Conservation (phyloP, 2,113 vertebrate genomes). For the Hippolais icterina region DNA sequence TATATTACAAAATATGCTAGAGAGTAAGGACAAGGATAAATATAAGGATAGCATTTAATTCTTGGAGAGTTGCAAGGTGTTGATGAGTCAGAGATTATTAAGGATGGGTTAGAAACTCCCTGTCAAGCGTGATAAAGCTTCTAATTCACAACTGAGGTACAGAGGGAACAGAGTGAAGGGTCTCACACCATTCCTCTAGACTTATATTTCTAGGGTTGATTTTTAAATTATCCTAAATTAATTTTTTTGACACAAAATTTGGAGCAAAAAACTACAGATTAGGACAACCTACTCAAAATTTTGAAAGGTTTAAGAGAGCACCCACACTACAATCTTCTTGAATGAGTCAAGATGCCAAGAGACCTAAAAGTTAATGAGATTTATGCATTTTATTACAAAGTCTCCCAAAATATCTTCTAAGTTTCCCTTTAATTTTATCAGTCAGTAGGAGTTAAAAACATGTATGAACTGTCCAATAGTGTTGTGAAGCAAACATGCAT, state of each 20-base stretch:
- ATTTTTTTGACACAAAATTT: not conserved
- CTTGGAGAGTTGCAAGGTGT: not conserved
- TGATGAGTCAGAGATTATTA: not conserved
- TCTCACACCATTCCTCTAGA: not conserved
- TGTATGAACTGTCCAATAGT: not conserved
- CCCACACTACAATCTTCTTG: rapidly evolving
- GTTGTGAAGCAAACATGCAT: rapidly evolving
- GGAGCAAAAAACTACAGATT: not conserved
- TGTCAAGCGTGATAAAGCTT: not conserved
- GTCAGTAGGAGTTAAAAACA: not conserved
- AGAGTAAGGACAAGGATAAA: not conserved
- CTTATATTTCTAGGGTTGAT: not conserved
- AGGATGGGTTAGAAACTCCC: not conserved
- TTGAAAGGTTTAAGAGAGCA: not conserved
- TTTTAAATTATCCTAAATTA: not conserved
- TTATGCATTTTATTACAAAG: not conserved
- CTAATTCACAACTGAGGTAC: not conserved
- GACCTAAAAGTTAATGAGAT: not conserved
- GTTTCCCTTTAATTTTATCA: not conserved
- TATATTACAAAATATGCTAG: not conserved
- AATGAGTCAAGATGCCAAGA: not conserved
- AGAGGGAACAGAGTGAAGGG: not conserved
- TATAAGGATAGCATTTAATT: not conserved
- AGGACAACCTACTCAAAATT: not conserved
- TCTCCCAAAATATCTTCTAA: not conserved